These are phyloP conservation scores for Folsomia manolachei DNA, from an alignment of 2,888 invertebrate species.

Conservation along the genomic window DNA sequence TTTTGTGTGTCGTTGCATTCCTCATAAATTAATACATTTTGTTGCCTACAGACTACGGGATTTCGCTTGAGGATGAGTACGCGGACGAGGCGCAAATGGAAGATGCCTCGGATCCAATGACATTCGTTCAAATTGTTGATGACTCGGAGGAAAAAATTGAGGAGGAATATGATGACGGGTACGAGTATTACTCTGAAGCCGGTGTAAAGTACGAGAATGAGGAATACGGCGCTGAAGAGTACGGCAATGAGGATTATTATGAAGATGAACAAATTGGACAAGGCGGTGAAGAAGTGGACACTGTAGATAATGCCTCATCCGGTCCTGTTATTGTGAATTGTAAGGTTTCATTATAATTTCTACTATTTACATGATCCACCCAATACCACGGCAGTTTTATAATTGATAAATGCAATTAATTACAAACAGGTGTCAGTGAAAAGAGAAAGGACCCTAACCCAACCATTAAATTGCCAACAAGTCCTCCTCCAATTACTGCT, in stretches of 20 bases:
- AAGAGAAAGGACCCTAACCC: background rate
- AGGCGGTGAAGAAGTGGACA: no score
- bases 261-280: no score
- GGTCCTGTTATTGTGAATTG: background rate
- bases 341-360: no score
- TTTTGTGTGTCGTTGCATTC: no score
- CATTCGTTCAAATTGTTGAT: constrained; percentile 12
- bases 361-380: background rate
- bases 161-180: background rate
- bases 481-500: background rate
- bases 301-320: background rate
- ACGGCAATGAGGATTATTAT: background rate
- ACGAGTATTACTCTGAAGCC: background rate
- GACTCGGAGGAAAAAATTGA: background rate
- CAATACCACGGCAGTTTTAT: no score
- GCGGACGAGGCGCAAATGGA: background rate
- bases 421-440: background rate
- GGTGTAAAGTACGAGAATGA: background rate
- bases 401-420: no score
- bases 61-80: no score
- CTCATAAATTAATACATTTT: no score
- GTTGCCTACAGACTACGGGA: no score
- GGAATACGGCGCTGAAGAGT: background rate
- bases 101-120: constrained; percentile 4
- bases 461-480: background rate